Percentiles rank a stretch among this genome's conserved stretches.
phyloP scores from a whole-genome alignment of 2,888 invertebrate species.

The Callyntrura sp. region DNA sequence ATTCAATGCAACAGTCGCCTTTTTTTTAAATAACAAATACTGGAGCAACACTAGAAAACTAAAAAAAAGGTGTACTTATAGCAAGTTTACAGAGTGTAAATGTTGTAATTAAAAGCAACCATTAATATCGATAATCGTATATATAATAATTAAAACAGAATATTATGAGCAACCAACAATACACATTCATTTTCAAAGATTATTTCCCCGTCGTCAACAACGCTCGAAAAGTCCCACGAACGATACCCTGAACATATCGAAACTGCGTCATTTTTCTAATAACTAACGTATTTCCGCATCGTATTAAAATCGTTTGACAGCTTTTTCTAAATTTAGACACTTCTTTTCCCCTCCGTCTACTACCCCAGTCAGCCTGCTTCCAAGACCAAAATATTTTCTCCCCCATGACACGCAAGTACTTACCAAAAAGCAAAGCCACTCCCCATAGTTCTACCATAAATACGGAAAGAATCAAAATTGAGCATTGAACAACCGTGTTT shows the following conservation, averaged over 20 bases:
- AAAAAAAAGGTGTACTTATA: too few species aligned
- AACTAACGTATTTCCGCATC: constrained; percentile 10
- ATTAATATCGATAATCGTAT: too few species aligned
- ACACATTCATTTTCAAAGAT: too few species aligned
- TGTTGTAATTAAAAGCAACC: too few species aligned
- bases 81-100: too few species aligned
- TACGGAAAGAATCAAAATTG: not conserved
- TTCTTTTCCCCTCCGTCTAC: not conserved
- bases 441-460: constrained; percentile 16
- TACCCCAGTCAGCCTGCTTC: not conserved
- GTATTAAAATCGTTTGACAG: not conserved
- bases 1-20: too few species aligned
- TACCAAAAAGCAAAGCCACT: constrained; percentile 26
- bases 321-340: constrained; percentile 24
- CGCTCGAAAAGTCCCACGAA: constrained; percentile 2
- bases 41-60: too few species aligned
- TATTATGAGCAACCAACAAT: too few species aligned
- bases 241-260: not conserved
- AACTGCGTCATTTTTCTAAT: not conserved
- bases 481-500: not conserved
- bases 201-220: not conserved
- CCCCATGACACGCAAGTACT: constrained; percentile 12
- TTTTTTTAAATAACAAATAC: too few species aligned
- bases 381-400: not conserved
- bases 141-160: too few species aligned